These are phyloP conservation scores for Chrosomus eos DNA, from an alignment of 2,797 vertebrate genomes.

Conservation along the genomic window DNA sequence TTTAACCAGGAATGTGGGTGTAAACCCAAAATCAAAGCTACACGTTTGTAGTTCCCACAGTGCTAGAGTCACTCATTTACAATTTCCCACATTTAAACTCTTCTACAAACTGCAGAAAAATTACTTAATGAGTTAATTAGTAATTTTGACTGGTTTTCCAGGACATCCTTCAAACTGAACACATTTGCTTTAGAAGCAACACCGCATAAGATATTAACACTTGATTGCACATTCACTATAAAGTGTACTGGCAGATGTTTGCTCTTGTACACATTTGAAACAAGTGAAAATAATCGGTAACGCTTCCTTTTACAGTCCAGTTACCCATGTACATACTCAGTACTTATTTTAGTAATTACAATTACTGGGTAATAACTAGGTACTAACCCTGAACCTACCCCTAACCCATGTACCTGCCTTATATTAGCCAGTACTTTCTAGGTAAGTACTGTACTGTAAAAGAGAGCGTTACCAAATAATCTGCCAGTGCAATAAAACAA, in stretches of 20 bases:
- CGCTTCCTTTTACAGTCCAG: no score
- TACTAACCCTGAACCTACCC: no score
- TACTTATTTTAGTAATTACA: no score
- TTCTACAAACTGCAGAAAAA: neutral
- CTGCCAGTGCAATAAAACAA: neutral
- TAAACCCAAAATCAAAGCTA: constrained; percentile 50
- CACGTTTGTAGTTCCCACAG: constrained; percentile 3
- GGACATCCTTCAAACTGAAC: neutral
- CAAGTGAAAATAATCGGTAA: neutral
- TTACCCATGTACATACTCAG: no score
- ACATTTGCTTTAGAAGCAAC: neutral
- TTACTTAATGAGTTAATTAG: neutral
- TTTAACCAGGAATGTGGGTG: constrained; percentile 42
- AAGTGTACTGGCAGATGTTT: neutral
- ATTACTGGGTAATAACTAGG: no score
- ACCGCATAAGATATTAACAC: neutral
- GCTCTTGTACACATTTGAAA: neutral
- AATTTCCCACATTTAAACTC: neutral
- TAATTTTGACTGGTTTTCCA: neutral
- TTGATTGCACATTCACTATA: neutral
- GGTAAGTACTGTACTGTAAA: no score
- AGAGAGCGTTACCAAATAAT: no score
- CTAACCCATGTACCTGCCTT: no score
- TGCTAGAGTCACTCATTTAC: neutral
- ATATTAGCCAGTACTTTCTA: no score